Evolutionary conservation across 2,888 invertebrate species (phyloP), one percentile per base, ranked within the genome.

Genomic region (Hypomecis atomaria): DNA sequence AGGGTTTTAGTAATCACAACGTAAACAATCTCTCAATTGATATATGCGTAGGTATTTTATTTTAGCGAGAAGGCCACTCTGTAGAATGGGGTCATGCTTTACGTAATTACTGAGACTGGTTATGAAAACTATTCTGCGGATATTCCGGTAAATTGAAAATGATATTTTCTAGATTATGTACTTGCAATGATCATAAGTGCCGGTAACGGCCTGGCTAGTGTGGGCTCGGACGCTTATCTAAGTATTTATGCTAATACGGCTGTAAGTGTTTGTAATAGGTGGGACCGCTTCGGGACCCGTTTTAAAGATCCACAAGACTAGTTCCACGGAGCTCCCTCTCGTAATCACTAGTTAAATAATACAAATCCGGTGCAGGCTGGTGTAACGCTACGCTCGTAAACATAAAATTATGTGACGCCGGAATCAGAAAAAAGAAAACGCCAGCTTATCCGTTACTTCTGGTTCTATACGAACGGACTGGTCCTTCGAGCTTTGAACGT

Each of bases 1-100:
- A 64, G 62, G 54, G 59, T 61, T 66, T 61, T 59, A 53, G 40
- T 48, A 64, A 59, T 55, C 62, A 65, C 71, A 69, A 68, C 64
- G 44, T 63, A 66, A 69, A 72, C 67, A 62, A 57, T 68, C 68
- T 68, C 38, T 60, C 52, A 50, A 66, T 65, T 69, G 56, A 73
- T 73, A 68, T 73, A 69, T 54, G 67, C 37, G 40, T 23, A 23
- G 23, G 23, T 55, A 70, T 76, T 74, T 75, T 75, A 74, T 78
- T 76, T 72, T 78, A 76, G 75, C 62, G 67, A 62, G 71, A 77
- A 77, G 76, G 79, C 66, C 73, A 73, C 69, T 13, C 11, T 69
- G 43, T 59, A 71, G 63, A 76, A 76, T 73, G 61, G 66, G 77
- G 77, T 73, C 78, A 79, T 62, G 74, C 70, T 74, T 72, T 71